A percentile compares a stretch with the other conserved stretches of the same genome.
Conservation (phyloP, 92 coral and sea anemone genomes). For the Scolanthus callimorphus region DNA sequence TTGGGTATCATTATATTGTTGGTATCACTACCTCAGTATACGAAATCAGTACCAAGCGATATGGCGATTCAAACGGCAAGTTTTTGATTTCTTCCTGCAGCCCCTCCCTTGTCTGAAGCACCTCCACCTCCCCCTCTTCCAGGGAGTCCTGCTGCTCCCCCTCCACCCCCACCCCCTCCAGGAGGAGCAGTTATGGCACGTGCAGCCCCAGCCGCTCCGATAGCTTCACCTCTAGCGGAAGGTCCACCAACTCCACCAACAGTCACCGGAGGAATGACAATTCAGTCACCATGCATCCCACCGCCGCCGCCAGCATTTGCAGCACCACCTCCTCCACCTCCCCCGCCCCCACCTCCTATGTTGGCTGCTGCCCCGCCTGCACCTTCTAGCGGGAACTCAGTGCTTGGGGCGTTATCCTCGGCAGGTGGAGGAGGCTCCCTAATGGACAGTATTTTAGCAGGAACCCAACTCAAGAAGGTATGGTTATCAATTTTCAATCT, state of each 20-base stretch:
- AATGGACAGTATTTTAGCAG: slow-evolving; percentile 70
- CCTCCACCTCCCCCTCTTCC: background rate
- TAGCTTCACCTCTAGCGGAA: background rate
- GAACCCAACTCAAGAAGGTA: slow-evolving; percentile 70
- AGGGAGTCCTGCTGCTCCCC: background rate
- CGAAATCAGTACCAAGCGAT: no score
- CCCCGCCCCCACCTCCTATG: slow-evolving; percentile 26
- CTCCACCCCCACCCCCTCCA: background rate
- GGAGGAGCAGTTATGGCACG: background rate
- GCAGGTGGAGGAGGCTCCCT: slow-evolving; percentile 44
- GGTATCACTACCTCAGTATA: no score
- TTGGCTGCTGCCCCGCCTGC: background rate
- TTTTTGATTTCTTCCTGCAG: slow-evolving; percentile 2
- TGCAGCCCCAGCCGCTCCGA: background rate
- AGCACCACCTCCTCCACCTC: slow-evolving; percentile 49
- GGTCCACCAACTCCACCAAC: slow-evolving; percentile 1
- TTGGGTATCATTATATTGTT: no score
- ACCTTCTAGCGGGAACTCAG: slow-evolving; percentile 12
- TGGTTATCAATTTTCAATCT: no score
- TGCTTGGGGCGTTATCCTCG: background rate
- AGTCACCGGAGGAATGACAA: background rate
- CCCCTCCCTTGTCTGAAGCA: background rate
- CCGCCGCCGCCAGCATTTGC: background rate
- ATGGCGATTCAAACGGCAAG: no score
- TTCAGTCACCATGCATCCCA: no score